Base-by-base conservation (phyloP, 2,797 vertebrate species). In the Sitta carolinensis region DNA sequence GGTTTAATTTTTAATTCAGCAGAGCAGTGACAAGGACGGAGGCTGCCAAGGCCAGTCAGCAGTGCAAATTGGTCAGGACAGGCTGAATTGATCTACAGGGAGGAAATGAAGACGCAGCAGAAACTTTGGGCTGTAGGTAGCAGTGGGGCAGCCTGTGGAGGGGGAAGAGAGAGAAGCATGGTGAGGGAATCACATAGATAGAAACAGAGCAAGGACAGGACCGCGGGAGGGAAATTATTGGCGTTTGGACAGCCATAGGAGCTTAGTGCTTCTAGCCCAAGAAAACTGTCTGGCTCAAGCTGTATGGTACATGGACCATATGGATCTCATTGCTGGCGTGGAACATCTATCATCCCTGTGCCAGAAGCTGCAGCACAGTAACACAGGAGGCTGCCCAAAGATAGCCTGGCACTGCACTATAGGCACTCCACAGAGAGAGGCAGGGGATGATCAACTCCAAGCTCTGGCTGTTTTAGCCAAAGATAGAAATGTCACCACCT, bases 1-100 rank as follows among this genome's bases (percentile, higher is more conserved):
- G 90, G 93, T 90, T 96, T 96, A 96, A 96, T 97, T 96, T 96
- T 93, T 97, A 97, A 97, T 96, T 94, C 96, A 83, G 94, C 80
- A 94, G 77, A 95, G 88, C 91, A 85, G 79, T 55, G 79, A 97
- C 96, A 97, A 97, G 96, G 96, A 97, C 63, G 1, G 69, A 83
- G 89, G 84, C 77, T 76, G 96, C 96, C 51, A 90, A 93, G 84
- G 94, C 94, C 86, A 87, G 89, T 73, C 94, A 76, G 91, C 84
- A 94, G 72, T 0, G 0, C 86, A 96, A 97, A 97, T 96, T 96
- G 96, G 86, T 87, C 86, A 84, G 93, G 96, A 97, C 94, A 95
- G 93, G 57, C 62, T 95, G 77, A 94, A 97, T 95, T 96, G 95
- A 97, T 97, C 96, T 95, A 74, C 93, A 78, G 75, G 74, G 72